Percentiles rank a stretch among this genome's conserved stretches.
These are phyloP conservation scores for Omphaloscelis lunosa DNA, from an alignment of 2,888 invertebrate species.

Conservation along the genomic window DNA sequence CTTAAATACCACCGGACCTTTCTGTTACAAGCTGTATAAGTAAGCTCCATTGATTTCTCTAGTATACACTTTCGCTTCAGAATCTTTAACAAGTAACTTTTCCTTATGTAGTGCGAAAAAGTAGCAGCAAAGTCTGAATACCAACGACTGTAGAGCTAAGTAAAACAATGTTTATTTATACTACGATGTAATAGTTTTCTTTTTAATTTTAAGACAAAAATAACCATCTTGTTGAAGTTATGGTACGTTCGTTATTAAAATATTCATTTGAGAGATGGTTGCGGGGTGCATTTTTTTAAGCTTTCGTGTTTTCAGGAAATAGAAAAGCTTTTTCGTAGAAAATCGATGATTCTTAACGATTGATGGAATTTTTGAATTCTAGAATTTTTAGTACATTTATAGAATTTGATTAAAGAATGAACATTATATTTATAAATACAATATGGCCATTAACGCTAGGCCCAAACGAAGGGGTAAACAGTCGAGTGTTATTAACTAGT, in stretches of 20 bases:
- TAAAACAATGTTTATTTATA: constrained; percentile 38
- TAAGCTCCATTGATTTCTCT: not conserved
- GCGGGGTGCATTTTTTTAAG: not conserved
- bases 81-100: not conserved
- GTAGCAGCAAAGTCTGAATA: constrained; percentile 20
- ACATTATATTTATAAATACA: too few relatives aligned
- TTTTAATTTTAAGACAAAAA: constrained; percentile 10
- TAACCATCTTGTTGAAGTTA: not conserved
- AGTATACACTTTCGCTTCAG: not conserved
- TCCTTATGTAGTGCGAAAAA: not conserved
- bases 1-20: too few relatives aligned
- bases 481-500: not conserved
- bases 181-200: constrained; percentile 13
- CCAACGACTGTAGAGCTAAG: constrained; percentile 19
- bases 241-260: not conserved
- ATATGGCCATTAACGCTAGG: not conserved
- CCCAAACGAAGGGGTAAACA: not conserved
- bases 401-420: not conserved
- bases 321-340: not conserved
- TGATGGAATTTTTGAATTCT: not conserved
- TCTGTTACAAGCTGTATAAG: too few relatives aligned
- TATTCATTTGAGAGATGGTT: constrained; percentile 7
- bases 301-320: not conserved
- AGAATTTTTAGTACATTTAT: not conserved
- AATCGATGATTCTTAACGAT: not conserved